Evolutionary conservation across 2,888 invertebrate species (phyloP), one percentile per base, ranked within the genome.

Genomic region (Spisula subtruncata): DNA sequence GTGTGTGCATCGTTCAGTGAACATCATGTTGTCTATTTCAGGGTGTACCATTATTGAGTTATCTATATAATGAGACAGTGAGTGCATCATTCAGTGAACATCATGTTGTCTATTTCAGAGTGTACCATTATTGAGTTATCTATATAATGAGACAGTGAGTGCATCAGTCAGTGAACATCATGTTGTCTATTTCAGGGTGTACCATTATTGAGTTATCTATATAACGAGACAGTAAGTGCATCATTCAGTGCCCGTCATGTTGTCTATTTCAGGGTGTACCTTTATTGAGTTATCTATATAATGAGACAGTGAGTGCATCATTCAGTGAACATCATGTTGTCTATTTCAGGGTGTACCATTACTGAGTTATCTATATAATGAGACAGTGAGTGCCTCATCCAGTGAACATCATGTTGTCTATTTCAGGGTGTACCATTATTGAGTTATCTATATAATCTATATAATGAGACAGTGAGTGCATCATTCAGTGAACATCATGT

Each of bases 101-200:
- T 96, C 90, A 92, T 96, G 94, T 92, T 96, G 86, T 96, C 96
- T n/a, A n/a, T n/a, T n/a, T n/a, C n/a, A 96, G 96, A 96, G 96
- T 56, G 93, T 96, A 51, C 66, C 93, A 6, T 92, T 96, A 86
- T 89, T 96, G 93, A 94, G 95, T 25, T 96, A 96, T 90, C 85
- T 96, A 81, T 96, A 96, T 92, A 88, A 93, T 32, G 94, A 96
- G 90, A 94, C 96, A 0, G 87, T 95, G 80, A 95, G 94, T 51
- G 90, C 94, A 12, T 86, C 92, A 71, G 94, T 93, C 90, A 93
- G 94, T 32, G 93, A 94, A 60, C 93, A 95, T 96, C 90, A 92
- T 96, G 94, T 92, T 96, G 86, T 96, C 96, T n/a, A n/a, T n/a
- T n/a, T n/a, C n/a, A 96, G 96, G 96, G 96, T 56, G 93, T 96